Evolutionary conservation across 2,113 vertebrate genomes (phyloP), one percentile per base, ranked within the genome.

Genomic region (Talpa occidentalis): DNA sequence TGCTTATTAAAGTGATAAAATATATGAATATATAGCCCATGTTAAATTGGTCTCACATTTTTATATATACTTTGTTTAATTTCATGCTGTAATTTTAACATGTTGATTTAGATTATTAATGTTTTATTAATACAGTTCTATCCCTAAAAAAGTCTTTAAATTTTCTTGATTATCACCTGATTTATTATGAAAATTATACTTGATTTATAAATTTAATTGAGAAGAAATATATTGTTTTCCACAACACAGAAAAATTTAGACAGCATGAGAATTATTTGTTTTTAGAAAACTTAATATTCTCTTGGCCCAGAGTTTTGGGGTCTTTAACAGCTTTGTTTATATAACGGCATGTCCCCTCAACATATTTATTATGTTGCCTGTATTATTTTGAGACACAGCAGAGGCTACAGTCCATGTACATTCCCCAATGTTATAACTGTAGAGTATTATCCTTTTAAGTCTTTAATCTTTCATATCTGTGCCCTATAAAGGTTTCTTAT

Each of bases 161-260:
- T 85, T 62, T 78, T 78, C 54, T 87, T 84, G 22, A 87, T 47
- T 49, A 66, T 60, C 6, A 52, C 88, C n/a, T 60, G 19, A 88
- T 88, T 83, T 90, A 83, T 87, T 56, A 47, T 74, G 30, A 94
- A 37, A 95, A 94, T 80, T 79, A 35, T 44, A 59, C 35, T 88
- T 72, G 81, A 95, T 91, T 94, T 76, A 77, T 66, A 70, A 62
- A 77, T 83, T 88, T 66, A 94, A 88, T 67, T 93, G 72, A 95
- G 54, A 72, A 90, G 11, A 79, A 35, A 87, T 77, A 35, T 21
- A 81, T 30, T 88, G 21, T 21, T 91, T 81, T 74, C 26, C 52
- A 72, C 12, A 64, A 67, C 35, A 44, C 14, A 81, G 42, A 80
- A 56, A 80, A 59, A 28, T 70, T 69, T 88, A 85, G 22, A 76